These are phyloP conservation scores for Bombyx mori DNA, from an alignment of 1,140 invertebrate species.

Conservation along the genomic window DNA sequence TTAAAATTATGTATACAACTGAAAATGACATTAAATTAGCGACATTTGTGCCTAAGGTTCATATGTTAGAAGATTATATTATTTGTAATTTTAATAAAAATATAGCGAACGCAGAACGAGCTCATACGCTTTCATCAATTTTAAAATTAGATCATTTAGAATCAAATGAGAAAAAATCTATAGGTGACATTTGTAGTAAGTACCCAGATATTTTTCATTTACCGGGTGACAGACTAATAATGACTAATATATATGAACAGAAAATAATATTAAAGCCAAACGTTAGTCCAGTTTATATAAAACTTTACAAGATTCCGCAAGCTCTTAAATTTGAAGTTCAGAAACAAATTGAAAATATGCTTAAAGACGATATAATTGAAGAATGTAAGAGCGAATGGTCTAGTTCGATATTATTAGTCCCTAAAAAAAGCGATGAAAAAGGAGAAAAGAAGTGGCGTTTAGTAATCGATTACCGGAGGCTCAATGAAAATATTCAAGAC, in stretches of 20 bases:
- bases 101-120: slow-evolving; percentile 3
- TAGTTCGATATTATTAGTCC: slow-evolving; percentile 22
- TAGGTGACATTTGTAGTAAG: slow-evolving; percentile 28
- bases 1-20: neutral
- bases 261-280: slow-evolving; percentile 22
- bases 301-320: slow-evolving; percentile 31
- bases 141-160: slow-evolving; percentile 26
- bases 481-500: slow-evolving; percentile 6
- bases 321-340: slow-evolving; percentile 18
- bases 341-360: slow-evolving; percentile 20
- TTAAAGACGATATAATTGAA: slow-evolving; percentile 25
- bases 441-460: slow-evolving; percentile 18
- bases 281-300: slow-evolving; percentile 23
- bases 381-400: slow-evolving; percentile 21
- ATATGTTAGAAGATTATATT: slow-evolving; percentile 11
- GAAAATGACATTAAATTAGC: slow-evolving; percentile 1
- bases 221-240: slow-evolving; percentile 22
- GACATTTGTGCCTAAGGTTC: slow-evolving; percentile 5
- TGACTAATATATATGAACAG: slow-evolving; percentile 27
- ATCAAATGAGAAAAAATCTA: slow-evolving; percentile 20
- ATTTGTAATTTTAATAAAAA: slow-evolving; percentile 7
- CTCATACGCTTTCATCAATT: slow-evolving; percentile 4
- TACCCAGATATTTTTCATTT: slow-evolving; percentile 29
- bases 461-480: slow-evolving; percentile 24
- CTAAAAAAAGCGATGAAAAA: slow-evolving; percentile 13